These are phyloP conservation scores for Dryobates pubescens DNA, from an alignment of 2,797 vertebrate species.

Conservation along the genomic window DNA sequence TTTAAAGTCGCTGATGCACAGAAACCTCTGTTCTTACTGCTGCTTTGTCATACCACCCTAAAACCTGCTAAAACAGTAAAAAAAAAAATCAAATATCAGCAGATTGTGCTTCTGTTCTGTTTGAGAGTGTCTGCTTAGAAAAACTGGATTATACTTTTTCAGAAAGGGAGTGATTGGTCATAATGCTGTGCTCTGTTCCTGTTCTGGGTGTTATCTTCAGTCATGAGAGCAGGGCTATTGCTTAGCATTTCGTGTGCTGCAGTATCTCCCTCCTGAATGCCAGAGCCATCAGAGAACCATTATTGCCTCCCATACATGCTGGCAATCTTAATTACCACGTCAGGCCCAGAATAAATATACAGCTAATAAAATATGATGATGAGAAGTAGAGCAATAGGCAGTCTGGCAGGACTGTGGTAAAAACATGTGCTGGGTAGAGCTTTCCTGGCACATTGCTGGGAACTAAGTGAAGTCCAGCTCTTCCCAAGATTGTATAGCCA, in stretches of 20 bases:
- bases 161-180: neutral
- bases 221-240: neutral
- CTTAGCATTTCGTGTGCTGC: neutral
- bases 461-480: neutral
- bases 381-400: neutral
- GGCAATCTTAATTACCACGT: neutral
- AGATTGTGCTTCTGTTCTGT: neutral
- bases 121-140: neutral
- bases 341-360: neutral
- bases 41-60: neutral
- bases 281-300: neutral
- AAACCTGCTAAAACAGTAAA: neutral
- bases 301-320: neutral
- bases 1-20: neutral
- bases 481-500: neutral
- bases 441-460: neutral
- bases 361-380: neutral
- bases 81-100: constrained; percentile 4
- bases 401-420: neutral
- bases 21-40: neutral
- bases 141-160: neutral
- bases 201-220: neutral
- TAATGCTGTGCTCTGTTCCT: neutral
- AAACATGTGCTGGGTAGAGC: neutral
- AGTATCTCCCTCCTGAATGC: neutral